Base-by-base conservation (phyloP, 2,888 invertebrate species). In the Cremastinae sp. region DNA sequence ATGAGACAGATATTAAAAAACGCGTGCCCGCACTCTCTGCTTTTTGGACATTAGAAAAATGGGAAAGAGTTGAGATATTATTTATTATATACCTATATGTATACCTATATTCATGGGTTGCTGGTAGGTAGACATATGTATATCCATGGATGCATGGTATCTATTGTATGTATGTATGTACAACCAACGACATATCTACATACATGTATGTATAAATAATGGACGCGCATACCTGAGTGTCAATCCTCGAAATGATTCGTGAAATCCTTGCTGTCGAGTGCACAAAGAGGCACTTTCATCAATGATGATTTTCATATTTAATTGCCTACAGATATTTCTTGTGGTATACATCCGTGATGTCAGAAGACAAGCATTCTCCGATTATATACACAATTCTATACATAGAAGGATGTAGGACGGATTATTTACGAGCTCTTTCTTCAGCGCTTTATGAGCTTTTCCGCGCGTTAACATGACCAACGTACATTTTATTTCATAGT, bases 341-440 rank as follows among this genome's bases (percentile, higher is more conserved):
- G n/a, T 59, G 20, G 16, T 55, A 2, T 16, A 43, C 47, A 39
- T 14, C 28, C 20, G 37, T 49, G 12, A 10, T 20, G 51, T 53
- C 39, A 14, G 39, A 41, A 8, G 35, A 22, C 41, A 39, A 49
- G 45, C 39, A 12, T 53, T 43, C 14, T 51, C 14, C 39, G 14
- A 51, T 51, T 16, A 53, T n/a, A n/a, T 39, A 49, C 41, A 41
- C 16, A 20, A 47, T 35, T 47, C 47, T 59, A 59, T 59, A 43
- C 10, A 39, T 53, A 43, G 35, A 37, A 12, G 20, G 51, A 37
- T 5, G 39, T 39, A 22, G 49, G 16, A 35, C 20, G 45, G 1
- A 62, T 55, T 47, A 61, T 71, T 75, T 61, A 71, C 39, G 53
- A 71, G 8, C 49, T 55, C 18, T 51, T 51, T 53, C 53, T 61